Evolutionary conservation across 1,140 invertebrate genomes (phyloP).

Genomic region (Cardiocondyla obscurior): DNA sequence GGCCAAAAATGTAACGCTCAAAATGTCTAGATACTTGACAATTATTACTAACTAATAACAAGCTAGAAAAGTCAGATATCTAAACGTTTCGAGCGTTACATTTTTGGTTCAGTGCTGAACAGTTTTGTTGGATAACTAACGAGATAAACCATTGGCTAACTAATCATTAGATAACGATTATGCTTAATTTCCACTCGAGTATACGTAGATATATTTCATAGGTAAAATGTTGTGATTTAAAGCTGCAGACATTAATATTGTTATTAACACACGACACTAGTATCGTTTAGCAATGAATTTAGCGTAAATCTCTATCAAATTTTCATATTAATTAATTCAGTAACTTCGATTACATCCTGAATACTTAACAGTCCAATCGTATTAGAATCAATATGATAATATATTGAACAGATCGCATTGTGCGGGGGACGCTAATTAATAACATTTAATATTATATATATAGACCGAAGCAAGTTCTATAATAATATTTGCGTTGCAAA

Average conservation of each 20-base stretch:
- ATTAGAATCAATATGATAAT: conserved; percentile 27
- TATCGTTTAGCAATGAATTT: background rate
- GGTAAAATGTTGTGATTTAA: background rate
- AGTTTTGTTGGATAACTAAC: too few relatives aligned
- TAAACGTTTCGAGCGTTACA: too few relatives aligned
- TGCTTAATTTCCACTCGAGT: too few relatives aligned
- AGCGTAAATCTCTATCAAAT: background rate
- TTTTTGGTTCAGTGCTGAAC: too few relatives aligned
- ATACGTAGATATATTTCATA: background rate
- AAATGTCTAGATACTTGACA: too few relatives aligned
- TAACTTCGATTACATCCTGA: background rate
- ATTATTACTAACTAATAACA: too few relatives aligned
- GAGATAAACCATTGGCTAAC: too few relatives aligned
- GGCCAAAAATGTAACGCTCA: too few relatives aligned
- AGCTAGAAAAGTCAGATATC: too few relatives aligned
- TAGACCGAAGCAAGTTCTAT: conserved; percentile 3
- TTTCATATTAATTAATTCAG: conserved; percentile 12
- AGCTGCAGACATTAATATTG: background rate
- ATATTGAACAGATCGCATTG: background rate
- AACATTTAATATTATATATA: conserved; percentile 16
- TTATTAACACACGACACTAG: background rate
- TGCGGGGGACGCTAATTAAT: conserved; percentile 18
- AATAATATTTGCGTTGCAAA: conserved; percentile 34
- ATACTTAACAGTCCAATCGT: conserved; percentile 7
- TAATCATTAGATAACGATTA: too few relatives aligned